Evolutionary conservation across 2,797 vertebrate species (phyloP), one percentile per base, ranked within the genome.

Genomic region (Sebastes baramenuke): DNA sequence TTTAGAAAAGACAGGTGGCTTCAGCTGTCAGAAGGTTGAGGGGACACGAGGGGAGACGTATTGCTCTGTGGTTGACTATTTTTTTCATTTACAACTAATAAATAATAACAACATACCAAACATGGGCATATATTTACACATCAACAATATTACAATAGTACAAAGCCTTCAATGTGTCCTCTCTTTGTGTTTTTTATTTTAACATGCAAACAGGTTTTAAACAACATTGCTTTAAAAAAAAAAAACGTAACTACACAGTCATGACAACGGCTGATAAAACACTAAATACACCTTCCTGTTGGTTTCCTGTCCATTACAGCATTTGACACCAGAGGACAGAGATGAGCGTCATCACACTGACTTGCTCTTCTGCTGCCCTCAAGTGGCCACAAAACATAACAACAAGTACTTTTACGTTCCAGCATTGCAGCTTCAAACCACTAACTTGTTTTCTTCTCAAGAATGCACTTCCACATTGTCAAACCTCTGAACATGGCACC

Each of bases 51-150:
- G 86, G 89, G 89, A 91, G 77, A 93, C 86, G 52, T 94, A 94
- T 94, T 95, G 93, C 94, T 95, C 92, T 86, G 79, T 90, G 82
- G 72, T 84, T 76, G 72, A 82, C 81, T 62, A 76, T 80, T 85
- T 14, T 96, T 88, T 81, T 66, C 76, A 88, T 93, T 91, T 93
- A 96, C 96, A 96, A 96, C 92, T 93, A 96, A 97, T 97, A 97
- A 97, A 97, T 98, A 97, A 96, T 96, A 96, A 95, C 95, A 96
- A 95, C 96, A 97, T 96, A 95, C 95, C 96, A 97, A 95, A 88
- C 95, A 96, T 93, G 69, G 88, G 88, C 86, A 87, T 92, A 86
- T 97, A 97, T 98, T 92, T 97, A 99, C 97, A 99, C 95, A 95
- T 93, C 69, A 79, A 96, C 93, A 95, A 94, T 90, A 88, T 90